Base-by-base conservation (phyloP, 2,888 invertebrate genomes). In the Trissolcus japonicus region DNA sequence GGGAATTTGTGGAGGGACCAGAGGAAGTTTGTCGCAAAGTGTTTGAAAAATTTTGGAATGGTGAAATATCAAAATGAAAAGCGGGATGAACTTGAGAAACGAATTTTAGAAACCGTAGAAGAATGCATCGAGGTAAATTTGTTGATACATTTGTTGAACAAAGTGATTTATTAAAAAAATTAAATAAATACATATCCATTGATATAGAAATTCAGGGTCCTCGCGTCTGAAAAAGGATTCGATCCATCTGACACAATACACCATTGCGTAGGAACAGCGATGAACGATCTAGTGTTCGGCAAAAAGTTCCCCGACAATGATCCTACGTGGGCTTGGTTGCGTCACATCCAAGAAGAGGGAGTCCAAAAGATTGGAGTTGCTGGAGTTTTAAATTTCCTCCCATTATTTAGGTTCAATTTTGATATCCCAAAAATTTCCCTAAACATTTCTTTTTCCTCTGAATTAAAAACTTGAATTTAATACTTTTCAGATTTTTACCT, bases 1-100 rank as follows among this genome's bases (percentile, higher is more conserved):
- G 96, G 96, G 0, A 91, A 91, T 1, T 88, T 94, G 14, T 97
- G 96, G 96, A 94, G 92, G 86, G 94, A 96, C 82, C 96, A 96
- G 84, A 91, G 96, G 71, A 93, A 93, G 82, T 93, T 95, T 82
- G 92, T 94, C 2, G 91, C 92, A 13, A 90, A 91, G n/a, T 94
- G 93, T 90, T 89, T 97, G 4, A 94, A 94, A 86, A 92, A 92
- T 82, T 91, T 95, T 80, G 95, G 95, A 4, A 92, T 94, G 91
- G 91, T 92, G 54, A 94, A 94, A 84, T 82, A 81, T 54, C 91
- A 91, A 77, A 92, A 93, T 53, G 83, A 90, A 13, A 92, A 91
- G 59, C 91, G 94, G 25, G 91, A 91, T 51, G 90, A 91, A 79
- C 89, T 96, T 85, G 94, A 95, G 86, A 88, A 90, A 71, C 91